Evolutionary conservation across 2,888 invertebrate genomes (phyloP), one percentile per base, ranked within the genome.

Genomic region (Microctonus hyperodae): DNA sequence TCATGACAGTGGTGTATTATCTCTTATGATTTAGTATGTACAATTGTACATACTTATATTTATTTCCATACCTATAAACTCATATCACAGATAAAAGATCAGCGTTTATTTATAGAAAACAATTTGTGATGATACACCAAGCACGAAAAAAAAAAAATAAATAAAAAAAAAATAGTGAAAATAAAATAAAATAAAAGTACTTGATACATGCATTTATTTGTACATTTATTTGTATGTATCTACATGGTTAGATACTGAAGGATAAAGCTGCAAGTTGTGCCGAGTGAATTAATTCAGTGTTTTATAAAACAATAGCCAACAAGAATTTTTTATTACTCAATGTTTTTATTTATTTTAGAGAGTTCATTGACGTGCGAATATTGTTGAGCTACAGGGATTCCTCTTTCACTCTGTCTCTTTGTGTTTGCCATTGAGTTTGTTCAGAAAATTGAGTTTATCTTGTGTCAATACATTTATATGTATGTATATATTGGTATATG

Each of bases 1-100:
- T 70, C 64, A 50, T 53, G 70, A 65, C 72, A 67, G 65, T 65
- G 53, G 62, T 73, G 72, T 72, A 76, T 77, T 76, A 78, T 73
- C 68, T 69, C 28, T 40, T 37, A 55, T 76, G 76, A 78, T 78
- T 28, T 40, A 59, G 71, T 76, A 78, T 48, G 10, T 48, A 48
- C 22, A 48, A n/a, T n/a, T n/a, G n/a, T 16, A 68, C 62, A 65
- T 69, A 68, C 62, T 65, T 69, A 53, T 35, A 10, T 10, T 9
- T 1, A 35, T 10, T 9, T 10, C 35, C 10, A 35, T 10, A 35
- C 35, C 10, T 35, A 35, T 1, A 35, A 35, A 35, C 1, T 35
- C 35, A 6, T 31, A 57, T 28, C 23, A 58, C 48, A 58, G 59
- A 69, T 69, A 35, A 35, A 35, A 69, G 68, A 70, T 10, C 5